Evolutionary conservation across 2,113 vertebrate genomes (phyloP).

Genomic region (Gobiocypris rarus): DNA sequence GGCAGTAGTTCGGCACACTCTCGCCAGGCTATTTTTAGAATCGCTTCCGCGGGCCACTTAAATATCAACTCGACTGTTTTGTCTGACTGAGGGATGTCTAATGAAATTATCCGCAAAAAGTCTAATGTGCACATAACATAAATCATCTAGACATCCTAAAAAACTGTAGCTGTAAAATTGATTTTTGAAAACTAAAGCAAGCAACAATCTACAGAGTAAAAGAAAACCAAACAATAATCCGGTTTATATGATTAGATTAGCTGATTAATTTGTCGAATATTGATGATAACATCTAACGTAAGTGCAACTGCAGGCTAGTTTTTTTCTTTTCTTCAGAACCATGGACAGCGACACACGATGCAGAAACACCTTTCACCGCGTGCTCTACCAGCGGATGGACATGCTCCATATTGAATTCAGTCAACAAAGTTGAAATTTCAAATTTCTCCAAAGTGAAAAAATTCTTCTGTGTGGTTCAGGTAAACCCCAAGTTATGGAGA

Average conservation of each 20-base stretch:
- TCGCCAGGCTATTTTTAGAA: slow-evolving; percentile 48
- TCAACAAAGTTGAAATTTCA: background rate
- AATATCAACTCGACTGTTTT: slow-evolving; percentile 42
- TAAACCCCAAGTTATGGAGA: too few species aligned
- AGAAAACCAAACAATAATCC: background rate
- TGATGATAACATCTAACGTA: background rate
- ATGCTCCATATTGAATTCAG: background rate
- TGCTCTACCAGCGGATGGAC: background rate
- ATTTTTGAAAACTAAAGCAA: background rate
- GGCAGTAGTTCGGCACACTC: slow-evolving; percentile 12
- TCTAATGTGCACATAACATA: background rate
- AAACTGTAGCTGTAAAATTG: background rate
- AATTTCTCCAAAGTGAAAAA: background rate
- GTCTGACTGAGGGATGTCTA: background rate
- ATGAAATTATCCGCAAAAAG: background rate
- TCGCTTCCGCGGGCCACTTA: slow-evolving; percentile 36
- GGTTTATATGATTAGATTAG: background rate
- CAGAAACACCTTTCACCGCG: background rate
- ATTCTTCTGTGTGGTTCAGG: too few species aligned
- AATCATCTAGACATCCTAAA: background rate
- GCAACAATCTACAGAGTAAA: background rate
- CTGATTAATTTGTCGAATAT: background rate
- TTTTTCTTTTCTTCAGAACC: slow-evolving; percentile 35
- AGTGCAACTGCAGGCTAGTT: background rate
- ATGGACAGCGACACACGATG: slow-evolving; percentile 30